Evolutionary conservation across 2,113 vertebrate genomes (phyloP), one percentile per base, ranked within the genome.

Genomic region (Eonycteris spelaea): DNA sequence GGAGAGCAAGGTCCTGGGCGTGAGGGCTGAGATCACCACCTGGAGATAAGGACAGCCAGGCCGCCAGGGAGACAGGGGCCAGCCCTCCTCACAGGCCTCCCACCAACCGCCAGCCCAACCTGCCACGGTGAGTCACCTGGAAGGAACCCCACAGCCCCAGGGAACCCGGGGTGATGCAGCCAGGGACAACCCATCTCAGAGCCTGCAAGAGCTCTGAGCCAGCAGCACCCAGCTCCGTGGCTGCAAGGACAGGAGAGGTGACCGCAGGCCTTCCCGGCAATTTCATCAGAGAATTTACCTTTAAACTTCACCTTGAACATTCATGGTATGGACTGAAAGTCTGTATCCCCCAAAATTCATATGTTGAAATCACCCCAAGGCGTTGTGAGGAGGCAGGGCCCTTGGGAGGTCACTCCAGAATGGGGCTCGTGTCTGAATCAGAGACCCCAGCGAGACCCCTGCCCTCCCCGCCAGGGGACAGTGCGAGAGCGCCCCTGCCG

Each of bases 401-500:
- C 48, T n/a, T 16, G 22, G 48, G n/a, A 68, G 83, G 83, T 0
- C 14, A 35, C 51, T 43, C 82, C 63, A 51, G 33, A 68, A 24
- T 3, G 30, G 22, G 61, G 26, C 26, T 10, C 10, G 13, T 35
- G 43, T 43, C 43, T 19, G 8, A 26, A 53, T 48, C 11, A 84
- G 43, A 15, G 33, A 12, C 61, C 24, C 53, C 33, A 6, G 21
- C 0, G 14, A n/a, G 21, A 33, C 21, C 80, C 40, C 40, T 14
- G 33, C 14, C 15, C 61, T 22, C 11, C 35, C 35, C 35, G 13
- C 26, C 1, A 3, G n/a, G 22, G 18, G 19, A 43, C 48, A 1
- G 7, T 0, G 15, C 0, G 3, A n/a, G 28, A n/a, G 3, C n/a
- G 45, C 24, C 35, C 75, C 43, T 33, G 33, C 51, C 2, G 0